Conservation (phyloP, 92 coral and sea anemone species). For the Palythoa caribaeorum region DNA sequence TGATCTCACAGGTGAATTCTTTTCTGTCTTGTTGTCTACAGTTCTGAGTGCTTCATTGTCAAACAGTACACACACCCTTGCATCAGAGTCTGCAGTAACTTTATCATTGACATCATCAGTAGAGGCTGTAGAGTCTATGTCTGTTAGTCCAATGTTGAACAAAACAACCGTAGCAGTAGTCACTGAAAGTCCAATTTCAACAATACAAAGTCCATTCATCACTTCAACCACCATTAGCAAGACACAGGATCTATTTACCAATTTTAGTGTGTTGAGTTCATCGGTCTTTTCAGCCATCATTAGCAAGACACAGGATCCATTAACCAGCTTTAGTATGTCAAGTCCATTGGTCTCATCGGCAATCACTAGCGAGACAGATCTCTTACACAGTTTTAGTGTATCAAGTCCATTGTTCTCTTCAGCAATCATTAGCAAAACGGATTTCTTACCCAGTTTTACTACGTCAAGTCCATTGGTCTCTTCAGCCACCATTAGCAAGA, state of each 20-base stretch:
- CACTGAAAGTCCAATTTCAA: constrained; percentile 7
- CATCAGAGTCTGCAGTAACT: background rate
- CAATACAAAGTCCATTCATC: constrained; percentile 3
- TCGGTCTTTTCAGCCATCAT: background rate
- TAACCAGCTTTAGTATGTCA: too few relatives aligned
- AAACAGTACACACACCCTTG: constrained; percentile 18
- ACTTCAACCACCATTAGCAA: background rate
- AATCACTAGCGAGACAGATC: too few relatives aligned
- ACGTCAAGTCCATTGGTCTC: background rate
- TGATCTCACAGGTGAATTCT: background rate
- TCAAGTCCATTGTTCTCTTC: too few relatives aligned
- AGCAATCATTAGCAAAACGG: too few relatives aligned
- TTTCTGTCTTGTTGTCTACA: constrained; percentile 31
- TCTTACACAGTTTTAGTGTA: too few relatives aligned
- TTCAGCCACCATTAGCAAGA: background rate
- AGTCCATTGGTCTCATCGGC: too few relatives aligned
- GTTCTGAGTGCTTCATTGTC: constrained; percentile 46
- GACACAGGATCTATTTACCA: constrained; percentile 11
- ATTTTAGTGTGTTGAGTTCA: background rate
- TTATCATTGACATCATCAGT: background rate
- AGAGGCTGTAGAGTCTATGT: background rate
- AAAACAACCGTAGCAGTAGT: constrained; percentile 18
- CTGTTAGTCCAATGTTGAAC: constrained; percentile 34
- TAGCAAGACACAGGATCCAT: background rate
- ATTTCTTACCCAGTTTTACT: too few relatives aligned